Evolutionary conservation across 2,888 invertebrate species (phyloP), one percentile per base, ranked within the genome.

Genomic region (Eupithecia abbreviata): DNA sequence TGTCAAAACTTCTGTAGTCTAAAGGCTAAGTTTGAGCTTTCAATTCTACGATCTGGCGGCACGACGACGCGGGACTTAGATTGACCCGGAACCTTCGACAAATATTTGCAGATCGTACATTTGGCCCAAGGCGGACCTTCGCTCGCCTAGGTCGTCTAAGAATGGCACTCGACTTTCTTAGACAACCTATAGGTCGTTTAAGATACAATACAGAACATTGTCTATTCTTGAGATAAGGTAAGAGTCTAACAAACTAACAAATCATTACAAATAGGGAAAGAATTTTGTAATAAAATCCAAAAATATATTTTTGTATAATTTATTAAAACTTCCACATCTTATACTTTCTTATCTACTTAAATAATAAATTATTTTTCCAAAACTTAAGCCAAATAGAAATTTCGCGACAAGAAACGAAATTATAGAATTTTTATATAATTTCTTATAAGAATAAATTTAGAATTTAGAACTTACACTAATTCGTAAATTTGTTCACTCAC

Each of bases 271-370:
- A 58, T 58, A 3, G 55, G 55, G 18, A 18, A 18, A 58, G 0
- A 9, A 10, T 42, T 69, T 30, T 43, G 18, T 71, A 72, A 71
- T 30, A 2, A 71, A 74, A 79, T 72, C 75, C 77, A 15, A 77
- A 73, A 18, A 69, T 41, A 72, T 81, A 83, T 83, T 84, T 83
- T 86, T 84, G 79, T 84, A 87, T 86, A 87, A 86, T 87, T 86
- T 87, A 87, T 87, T 87, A 85, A 81, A 80, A 81, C 75, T 80
- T 81, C 84, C 85, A 85, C 86, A 84, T 84, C 83, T 82, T 83
- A 81, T 82, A 80, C 58, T 77, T 79, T 82, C 80, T 79, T 82
- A 77, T 83, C 84, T 83, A 83, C 79, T 83, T 81, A 83, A 85
- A 86, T 85, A 83, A 85, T 85, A 84, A 84, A 79, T 82, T 82